Evolutionary conservation across 2,113 vertebrate genomes (phyloP).

Genomic region (Tor tambroides): DNA sequence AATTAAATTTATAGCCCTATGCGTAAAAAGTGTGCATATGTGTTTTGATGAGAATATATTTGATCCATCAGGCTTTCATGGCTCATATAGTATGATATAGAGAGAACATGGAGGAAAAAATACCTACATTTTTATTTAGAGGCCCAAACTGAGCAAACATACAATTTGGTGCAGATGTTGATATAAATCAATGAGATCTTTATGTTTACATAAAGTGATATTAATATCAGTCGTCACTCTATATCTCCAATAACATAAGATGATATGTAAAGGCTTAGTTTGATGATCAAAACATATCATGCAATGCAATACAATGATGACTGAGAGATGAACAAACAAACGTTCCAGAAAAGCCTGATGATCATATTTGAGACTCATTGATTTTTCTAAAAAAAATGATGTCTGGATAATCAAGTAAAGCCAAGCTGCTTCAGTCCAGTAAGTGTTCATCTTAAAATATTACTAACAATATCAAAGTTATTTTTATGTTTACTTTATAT

Average conservation of each 20-base stretch:
- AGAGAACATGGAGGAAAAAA: neutral
- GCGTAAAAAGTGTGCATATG: no score
- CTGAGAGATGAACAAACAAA: neutral
- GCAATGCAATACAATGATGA: neutral
- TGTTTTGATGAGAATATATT: no score
- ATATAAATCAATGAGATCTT: neutral
- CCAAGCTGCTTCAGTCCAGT: neutral
- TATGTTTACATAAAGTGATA: no score
- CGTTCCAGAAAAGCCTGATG: neutral
- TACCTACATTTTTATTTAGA: no score
- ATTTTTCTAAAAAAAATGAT: neutral
- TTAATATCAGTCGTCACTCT: neutral
- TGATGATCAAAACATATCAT: neutral
- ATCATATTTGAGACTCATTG: neutral
- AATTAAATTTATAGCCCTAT: no score
- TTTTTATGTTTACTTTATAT: neutral
- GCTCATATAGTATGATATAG: neutral
- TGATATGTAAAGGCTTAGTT: neutral
- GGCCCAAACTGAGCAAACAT: no score
- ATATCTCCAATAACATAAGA: neutral
- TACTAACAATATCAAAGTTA: neutral
- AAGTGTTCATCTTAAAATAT: neutral
- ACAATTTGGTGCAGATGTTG: neutral
- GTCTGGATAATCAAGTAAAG: neutral
- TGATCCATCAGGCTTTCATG: no score